Evolutionary conservation across 2,888 invertebrate genomes (phyloP).

Genomic region (Rotaria macrura): DNA sequence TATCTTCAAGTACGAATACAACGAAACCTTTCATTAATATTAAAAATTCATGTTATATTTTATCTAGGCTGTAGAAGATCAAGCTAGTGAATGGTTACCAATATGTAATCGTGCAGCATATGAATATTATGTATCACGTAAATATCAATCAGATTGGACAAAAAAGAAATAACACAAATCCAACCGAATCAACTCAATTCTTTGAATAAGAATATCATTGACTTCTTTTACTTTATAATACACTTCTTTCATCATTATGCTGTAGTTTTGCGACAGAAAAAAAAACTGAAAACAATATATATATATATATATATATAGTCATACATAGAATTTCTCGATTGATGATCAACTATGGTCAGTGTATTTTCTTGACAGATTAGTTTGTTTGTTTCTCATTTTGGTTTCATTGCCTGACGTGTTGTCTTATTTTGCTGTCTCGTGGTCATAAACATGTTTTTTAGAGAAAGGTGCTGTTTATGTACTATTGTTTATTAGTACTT

Average conservation of each 20-base stretch:
- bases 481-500: neutral
- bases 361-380: neutral
- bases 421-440: neutral
- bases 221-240: neutral
- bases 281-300: too few species aligned
- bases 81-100: constrained; percentile 32
- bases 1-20: constrained; percentile 70
- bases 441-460: neutral
- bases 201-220: neutral
- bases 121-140: constrained; percentile 14
- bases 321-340: neutral
- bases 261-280: neutral
- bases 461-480: neutral
- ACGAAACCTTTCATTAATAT: neutral
- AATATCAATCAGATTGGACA: constrained; percentile 20
- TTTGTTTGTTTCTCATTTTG: neutral
- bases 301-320: too few species aligned
- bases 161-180: neutral
- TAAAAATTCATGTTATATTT: neutral
- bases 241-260: neutral
- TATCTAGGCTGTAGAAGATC: constrained; percentile 28
- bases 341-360: neutral
- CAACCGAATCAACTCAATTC: neutral
- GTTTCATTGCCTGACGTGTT: neutral
- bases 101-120: constrained; percentile 24